Conservation (phyloP, 2,888 invertebrate genomes). For the Catocala fraxini region DNA sequence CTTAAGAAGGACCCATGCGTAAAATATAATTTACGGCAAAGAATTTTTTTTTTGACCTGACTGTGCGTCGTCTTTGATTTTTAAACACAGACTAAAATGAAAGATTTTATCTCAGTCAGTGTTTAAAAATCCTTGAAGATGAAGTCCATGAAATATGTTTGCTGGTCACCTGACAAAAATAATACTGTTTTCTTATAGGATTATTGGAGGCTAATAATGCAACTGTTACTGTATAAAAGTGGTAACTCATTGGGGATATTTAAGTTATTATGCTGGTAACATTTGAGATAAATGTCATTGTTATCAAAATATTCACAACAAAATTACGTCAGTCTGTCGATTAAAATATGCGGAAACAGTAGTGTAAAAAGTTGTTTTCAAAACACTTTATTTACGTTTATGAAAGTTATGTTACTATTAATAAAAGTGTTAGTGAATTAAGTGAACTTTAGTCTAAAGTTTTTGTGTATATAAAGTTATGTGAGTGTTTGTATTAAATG, state of each 20-base stretch:
- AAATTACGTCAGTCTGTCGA: slow-evolving; percentile 53
- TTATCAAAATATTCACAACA: slow-evolving; percentile 41
- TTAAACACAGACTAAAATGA: too few relatives aligned
- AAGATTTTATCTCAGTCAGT: too few relatives aligned
- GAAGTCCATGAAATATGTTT: too few relatives aligned
- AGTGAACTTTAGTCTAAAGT: slow-evolving; percentile 29
- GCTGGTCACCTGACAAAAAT: too few relatives aligned
- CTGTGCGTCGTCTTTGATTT: too few relatives aligned
- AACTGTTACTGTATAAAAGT: too few relatives aligned
- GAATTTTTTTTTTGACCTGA: too few relatives aligned
- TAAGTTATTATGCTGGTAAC: slow-evolving; percentile 21
- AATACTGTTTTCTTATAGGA: too few relatives aligned
- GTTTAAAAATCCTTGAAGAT: too few relatives aligned
- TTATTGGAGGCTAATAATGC: too few relatives aligned
- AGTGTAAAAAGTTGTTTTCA: slow-evolving; percentile 28
- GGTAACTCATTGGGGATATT: neutral
- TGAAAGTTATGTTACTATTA: slow-evolving; percentile 46
- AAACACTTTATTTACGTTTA: slow-evolving; percentile 58
- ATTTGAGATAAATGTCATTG: slow-evolving; percentile 35
- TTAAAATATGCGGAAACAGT: slow-evolving; percentile 29
- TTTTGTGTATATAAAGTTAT: slow-evolving; percentile 35
- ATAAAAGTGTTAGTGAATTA: slow-evolving; percentile 34
- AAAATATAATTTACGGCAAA: too few relatives aligned
- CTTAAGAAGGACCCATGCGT: too few relatives aligned
- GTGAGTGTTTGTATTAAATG: slow-evolving; percentile 52